Percentiles rank a stretch among this genome's conserved stretches.
These are phyloP conservation scores for Notodonta ziczac DNA, from an alignment of 2,888 invertebrate genomes.

Conservation along the genomic window DNA sequence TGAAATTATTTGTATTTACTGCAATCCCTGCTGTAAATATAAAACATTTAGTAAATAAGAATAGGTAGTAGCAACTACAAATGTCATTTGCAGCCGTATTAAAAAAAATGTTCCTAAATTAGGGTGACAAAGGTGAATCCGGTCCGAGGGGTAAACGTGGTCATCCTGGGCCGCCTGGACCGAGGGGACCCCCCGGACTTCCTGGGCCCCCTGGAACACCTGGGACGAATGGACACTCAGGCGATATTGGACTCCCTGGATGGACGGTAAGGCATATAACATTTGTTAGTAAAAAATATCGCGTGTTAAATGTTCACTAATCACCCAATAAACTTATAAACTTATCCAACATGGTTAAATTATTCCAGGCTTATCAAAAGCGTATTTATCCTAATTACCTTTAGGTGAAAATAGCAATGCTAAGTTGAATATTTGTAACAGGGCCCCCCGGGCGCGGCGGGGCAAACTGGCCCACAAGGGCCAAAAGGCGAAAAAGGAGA, in stretches of 20 bases:
- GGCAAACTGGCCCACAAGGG: constrained; percentile 85
- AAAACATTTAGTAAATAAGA: no score
- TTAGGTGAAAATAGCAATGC: no score
- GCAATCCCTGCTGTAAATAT: no score
- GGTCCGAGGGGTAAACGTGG: constrained; percentile 85
- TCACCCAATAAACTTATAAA: no score
- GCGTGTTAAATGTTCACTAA: no score
- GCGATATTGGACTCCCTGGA: constrained; percentile 92
- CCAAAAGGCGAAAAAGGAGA: constrained; percentile 91
- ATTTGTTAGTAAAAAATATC: no score
- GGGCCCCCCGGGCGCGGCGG: constrained; percentile 90
- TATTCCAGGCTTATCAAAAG: no score
- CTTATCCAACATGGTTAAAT: no score
- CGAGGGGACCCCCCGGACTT: constrained; percentile 89
- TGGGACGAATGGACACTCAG: constrained; percentile 87
- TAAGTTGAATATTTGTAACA: no score
- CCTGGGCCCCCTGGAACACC: constrained; percentile 89
- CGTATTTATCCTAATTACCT: no score
- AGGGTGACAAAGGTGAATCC: constrained; percentile 78
- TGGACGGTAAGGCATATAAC: constrained; percentile 84
- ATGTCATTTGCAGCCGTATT: no score
- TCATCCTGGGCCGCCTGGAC: constrained; percentile 92
- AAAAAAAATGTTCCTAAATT: constrained; percentile 14
- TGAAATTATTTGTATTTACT: neutral
- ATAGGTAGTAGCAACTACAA: no score